Conservation (phyloP, 2,113 vertebrate species). For the Ploceus nigricollis region DNA sequence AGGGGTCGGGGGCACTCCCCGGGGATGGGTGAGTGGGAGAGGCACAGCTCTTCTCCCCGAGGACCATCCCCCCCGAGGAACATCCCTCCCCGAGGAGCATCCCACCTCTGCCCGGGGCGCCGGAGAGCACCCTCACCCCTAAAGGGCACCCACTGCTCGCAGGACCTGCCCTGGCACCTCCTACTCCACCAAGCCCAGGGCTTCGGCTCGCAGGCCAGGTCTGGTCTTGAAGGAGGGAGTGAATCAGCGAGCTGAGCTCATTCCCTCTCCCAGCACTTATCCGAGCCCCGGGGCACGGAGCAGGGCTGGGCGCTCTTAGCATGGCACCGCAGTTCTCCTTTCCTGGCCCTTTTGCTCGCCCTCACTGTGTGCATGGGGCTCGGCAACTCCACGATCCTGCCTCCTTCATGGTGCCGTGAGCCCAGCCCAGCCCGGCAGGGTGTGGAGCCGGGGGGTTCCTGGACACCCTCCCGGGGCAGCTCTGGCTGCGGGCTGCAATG, state of each 20-base stretch:
- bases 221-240: neutral
- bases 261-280: neutral
- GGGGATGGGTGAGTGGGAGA: no score
- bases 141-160: neutral
- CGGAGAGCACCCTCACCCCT: neutral
- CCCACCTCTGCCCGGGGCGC: neutral
- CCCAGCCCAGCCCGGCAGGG: neutral
- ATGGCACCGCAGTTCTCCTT: neutral
- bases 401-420: rapidly evolving
- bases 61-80: neutral
- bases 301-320: neutral
- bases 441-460: rapidly evolving
- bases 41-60: neutral
- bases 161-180: neutral
- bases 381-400: neutral
- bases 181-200: neutral
- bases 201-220: neutral
- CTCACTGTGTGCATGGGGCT: rapidly evolving
- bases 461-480: neutral
- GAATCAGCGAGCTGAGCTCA: neutral
- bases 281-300: neutral
- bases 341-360: neutral
- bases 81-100: neutral
- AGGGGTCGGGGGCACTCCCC: neutral
- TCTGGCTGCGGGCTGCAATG: neutral